Base-by-base conservation (phyloP, 1,140 invertebrate genomes). In the Oppia nitens region DNA sequence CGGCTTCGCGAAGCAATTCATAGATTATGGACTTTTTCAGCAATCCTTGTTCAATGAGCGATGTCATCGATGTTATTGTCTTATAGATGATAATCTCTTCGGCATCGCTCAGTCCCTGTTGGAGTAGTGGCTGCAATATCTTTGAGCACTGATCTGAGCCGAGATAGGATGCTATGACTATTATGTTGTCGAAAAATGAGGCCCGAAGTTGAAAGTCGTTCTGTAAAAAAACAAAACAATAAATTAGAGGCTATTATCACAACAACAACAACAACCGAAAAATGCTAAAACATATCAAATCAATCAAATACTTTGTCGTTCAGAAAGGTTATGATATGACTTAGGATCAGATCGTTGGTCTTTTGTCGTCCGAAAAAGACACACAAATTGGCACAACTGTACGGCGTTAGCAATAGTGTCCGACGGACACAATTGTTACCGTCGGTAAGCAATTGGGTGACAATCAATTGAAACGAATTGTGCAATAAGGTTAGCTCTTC, bases 311-410 rank as follows among this genome's bases (percentile, higher is more conserved):
- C 71, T 65, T 93, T 94, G 65, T 97, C 92, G 70, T 98, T 98
- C 1, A 98, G 75, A 71, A 97, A 97, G 1, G 94, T 98, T 59
- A 97, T 93, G 76, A 98, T 87, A 67, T 98, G 94, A 4, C 88
- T 93, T 1, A 98, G 74, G 11, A 98, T 76, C 17, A 96, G 81
- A 73, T 97, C 93, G 72, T 93, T 94, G 0, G 92, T 90, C 79
- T 92, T 93, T 67, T 93, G 85, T 70, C 87, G 84, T 0, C 91
- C 91, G 71, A 96, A 95, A 73, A 96, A 95, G 3, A 89, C 81
- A 72, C 91, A 95, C 0, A 97, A 72, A 69, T 89, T 84, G 3
- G 83, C 85, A 47, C 95, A 89, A 6, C 87, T 87, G 66, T 83
- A 86, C 67, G 92, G 85, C 24, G 55, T 51, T 20, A 62, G 20